Conservation (phyloP, 2,113 vertebrate genomes). For the Ovis canadensis region DNA sequence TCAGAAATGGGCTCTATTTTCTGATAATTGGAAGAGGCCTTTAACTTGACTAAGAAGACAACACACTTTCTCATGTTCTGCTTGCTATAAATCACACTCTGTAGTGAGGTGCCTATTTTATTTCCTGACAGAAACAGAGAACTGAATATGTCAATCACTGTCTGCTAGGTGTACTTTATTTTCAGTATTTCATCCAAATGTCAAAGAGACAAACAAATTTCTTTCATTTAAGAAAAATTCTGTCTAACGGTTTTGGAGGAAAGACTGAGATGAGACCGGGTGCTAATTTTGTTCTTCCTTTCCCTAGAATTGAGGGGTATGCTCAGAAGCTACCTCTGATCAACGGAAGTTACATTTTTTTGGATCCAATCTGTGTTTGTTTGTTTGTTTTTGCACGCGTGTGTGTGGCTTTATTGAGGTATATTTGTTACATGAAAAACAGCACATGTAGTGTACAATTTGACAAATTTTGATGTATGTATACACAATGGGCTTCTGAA, state of each 20-base stretch:
- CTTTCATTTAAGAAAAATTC: conserved; percentile 17
- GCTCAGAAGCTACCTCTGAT: background rate
- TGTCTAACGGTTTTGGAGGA: background rate
- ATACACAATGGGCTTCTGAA: background rate
- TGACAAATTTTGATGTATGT: background rate
- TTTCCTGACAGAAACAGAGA: conserved; percentile 18
- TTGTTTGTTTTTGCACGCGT: background rate
- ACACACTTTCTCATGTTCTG: background rate
- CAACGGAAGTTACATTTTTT: background rate
- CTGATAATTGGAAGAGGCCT: conserved; percentile 31
- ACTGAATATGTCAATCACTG: background rate
- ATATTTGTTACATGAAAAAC: background rate
- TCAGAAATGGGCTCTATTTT: background rate
- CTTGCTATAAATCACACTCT: conserved; percentile 37
- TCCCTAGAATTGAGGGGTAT: background rate
- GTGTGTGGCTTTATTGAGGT: background rate
- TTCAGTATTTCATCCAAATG: conserved; percentile 51
- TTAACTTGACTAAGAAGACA: background rate
- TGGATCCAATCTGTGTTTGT: background rate
- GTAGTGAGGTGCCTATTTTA: background rate
- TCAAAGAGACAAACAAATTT: conserved; percentile 1
- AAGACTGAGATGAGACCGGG: background rate
- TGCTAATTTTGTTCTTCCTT: background rate
- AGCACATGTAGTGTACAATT: background rate
- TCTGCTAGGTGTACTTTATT: conserved; percentile 22